phyloP scores from a whole-genome alignment of 2,797 vertebrate species.

The Poeciliopsis infans region DNA sequence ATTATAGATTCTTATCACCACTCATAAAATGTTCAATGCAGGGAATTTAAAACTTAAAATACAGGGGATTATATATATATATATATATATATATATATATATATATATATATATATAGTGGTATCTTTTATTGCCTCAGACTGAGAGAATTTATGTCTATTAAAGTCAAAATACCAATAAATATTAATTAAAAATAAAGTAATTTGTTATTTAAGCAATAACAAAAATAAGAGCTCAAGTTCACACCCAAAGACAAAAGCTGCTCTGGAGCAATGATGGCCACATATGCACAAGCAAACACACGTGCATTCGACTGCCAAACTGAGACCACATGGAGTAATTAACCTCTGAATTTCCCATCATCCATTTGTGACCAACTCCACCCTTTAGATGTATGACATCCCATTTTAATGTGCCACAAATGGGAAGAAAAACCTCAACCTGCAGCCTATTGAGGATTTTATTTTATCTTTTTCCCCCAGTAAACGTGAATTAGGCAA shows the following conservation, averaged over 20 bases:
- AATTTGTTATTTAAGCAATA: no score
- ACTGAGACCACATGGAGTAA: slow-evolving; percentile 61
- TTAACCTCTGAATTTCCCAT: slow-evolving; percentile 39
- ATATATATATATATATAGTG: no score
- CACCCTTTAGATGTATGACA: slow-evolving; percentile 51
- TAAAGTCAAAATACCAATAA: not conserved
- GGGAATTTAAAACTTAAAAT: no score
- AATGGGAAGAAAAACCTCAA: slow-evolving; percentile 23
- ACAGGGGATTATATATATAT: no score
- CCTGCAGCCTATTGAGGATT: slow-evolving; percentile 37
- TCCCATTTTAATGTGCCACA: slow-evolving; percentile 53
- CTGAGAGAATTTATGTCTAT: not conserved
- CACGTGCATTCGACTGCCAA: slow-evolving; percentile 55
- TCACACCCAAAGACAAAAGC: slow-evolving; percentile 21
- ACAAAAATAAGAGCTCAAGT: not conserved
- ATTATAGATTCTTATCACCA: not conserved
- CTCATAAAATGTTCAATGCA: not conserved
- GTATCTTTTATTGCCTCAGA: no score
- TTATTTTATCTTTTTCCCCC: not conserved
- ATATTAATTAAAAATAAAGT: not conserved
- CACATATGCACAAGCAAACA: not conserved
- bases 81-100: no score
- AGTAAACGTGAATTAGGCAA: slow-evolving; percentile 69
- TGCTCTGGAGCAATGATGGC: slow-evolving; percentile 49
- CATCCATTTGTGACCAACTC: slow-evolving; percentile 36